Evolutionary conservation across 2,888 invertebrate species (phyloP).

Genomic region (Camponotus fellah): DNA sequence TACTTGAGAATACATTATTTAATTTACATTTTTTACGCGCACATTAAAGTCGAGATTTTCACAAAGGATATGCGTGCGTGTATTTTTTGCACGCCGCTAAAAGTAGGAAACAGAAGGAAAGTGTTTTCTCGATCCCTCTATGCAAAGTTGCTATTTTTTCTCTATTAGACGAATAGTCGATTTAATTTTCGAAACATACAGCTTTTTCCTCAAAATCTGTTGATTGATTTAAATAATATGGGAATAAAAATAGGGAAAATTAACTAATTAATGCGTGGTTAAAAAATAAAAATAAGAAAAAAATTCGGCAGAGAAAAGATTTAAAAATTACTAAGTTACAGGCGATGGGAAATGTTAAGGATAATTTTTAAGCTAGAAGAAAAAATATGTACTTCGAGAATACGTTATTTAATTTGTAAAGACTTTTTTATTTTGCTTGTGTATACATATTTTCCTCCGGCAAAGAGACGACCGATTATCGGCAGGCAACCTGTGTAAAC

Average conservation of each 20-base stretch:
- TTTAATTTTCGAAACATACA: too few relatives aligned
- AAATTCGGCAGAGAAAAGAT: neutral
- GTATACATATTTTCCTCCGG: neutral
- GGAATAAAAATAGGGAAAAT: neutral
- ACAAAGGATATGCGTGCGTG: constrained; percentile 11
- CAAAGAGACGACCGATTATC: neutral
- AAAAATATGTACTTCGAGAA: neutral
- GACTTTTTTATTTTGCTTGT: neutral
- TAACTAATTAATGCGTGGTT: neutral
- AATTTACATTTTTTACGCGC: constrained; percentile 23
- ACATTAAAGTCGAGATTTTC: constrained; percentile 31
- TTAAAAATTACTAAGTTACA: neutral
- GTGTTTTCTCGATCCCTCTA: neutral
- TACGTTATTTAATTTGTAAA: neutral
- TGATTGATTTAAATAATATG: neutral
- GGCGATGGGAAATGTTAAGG: neutral
- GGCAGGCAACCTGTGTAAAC: neutral
- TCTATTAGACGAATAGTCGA: neutral
- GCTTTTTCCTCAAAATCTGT: neutral
- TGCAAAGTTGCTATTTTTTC: neutral
- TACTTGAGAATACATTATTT: neutral
- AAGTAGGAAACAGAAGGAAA: neutral
- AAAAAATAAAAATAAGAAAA: neutral
- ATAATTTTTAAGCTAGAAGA: neutral
- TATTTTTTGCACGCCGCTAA: neutral